Conservation (phyloP, 2,797 vertebrate species). For the Tiaroga cobitis region DNA sequence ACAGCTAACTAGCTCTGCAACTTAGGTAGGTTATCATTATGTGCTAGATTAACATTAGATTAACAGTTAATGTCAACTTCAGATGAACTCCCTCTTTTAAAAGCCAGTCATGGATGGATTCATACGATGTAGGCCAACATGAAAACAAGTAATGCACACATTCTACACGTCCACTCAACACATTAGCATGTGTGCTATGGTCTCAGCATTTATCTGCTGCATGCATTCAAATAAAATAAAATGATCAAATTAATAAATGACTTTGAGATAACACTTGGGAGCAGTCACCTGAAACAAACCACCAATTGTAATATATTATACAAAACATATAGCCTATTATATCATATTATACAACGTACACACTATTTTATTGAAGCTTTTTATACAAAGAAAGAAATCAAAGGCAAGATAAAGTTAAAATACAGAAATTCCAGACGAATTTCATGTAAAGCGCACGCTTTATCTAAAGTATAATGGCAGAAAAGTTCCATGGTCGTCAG, state of each 20-base stretch:
- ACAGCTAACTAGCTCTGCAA: not conserved
- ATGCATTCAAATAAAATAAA: not conserved
- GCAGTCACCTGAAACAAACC: not conserved
- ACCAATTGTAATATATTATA: not conserved
- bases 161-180: not conserved
- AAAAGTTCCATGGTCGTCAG: not conserved
- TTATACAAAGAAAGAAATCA: not conserved
- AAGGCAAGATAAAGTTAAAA: not conserved
- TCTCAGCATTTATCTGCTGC: not conserved
- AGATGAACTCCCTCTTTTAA: slow-evolving; percentile 15
- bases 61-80: slow-evolving; percentile 22
- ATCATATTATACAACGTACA: not conserved
- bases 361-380: not conserved
- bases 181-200: not conserved
- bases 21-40: not conserved
- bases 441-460: not conserved
- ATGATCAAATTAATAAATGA: too few relatives aligned
- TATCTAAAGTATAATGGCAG: not conserved
- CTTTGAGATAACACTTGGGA: not conserved
- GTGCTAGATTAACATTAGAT: not conserved
- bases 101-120: not conserved
- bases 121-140: not conserved
- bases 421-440: not conserved
- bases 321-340: too few relatives aligned
- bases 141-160: not conserved